Base-by-base conservation (phyloP, 2,797 vertebrate genomes). In the Steatocranus sp. region DNA sequence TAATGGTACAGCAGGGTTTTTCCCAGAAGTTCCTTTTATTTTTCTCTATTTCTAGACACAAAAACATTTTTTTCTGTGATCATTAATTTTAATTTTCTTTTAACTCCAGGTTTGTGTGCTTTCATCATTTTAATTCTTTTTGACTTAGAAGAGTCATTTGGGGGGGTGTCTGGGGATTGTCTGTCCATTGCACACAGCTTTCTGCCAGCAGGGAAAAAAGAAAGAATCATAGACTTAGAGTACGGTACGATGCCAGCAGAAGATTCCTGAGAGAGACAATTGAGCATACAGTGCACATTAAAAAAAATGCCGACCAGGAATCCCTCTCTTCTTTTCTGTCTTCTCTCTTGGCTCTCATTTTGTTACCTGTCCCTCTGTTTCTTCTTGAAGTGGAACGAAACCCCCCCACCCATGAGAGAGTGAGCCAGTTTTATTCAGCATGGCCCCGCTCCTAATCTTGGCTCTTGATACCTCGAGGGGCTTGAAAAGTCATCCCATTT, bases 401-500 rank as follows among this genome's bases (percentile, higher is more conserved):
- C 82, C 0, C 51, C 61, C 38, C 61, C 8, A 70, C 87, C 56
- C 54, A 53, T 11, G 74, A 77, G 58, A 54, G 74, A 49, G 54
- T 2, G 17, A 89, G 76, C 2, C 5, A 83, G 84, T 68, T 92
- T 89, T 91, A 88, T 85, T 80, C 70, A 75, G 70, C 46, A 78
- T 86, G 78, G 77, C 54, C 66, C 25, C 17, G 18, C 86, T 87
- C 79, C 82, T 86, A 88, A 88, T 90, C 86, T 92, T 87, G 80
- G 83, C 88, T 88, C 5, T 30, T 36, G 14, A 85, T 85, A 80
- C 85, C 86, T 91, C 75, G 9, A 56, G 85, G 87, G 78, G 36
- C 70, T 82, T 53, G 61, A 87, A 83, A 88, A 88, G 90, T 91
- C 93, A 83, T 85, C 82, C 91, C 53, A 88, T 92, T 94, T 93